Percentiles rank a stretch among this genome's conserved stretches.
These are phyloP conservation scores for Noctuana brunneofusca DNA, from an alignment of 2,888 invertebrate genomes.

Conservation along the genomic window DNA sequence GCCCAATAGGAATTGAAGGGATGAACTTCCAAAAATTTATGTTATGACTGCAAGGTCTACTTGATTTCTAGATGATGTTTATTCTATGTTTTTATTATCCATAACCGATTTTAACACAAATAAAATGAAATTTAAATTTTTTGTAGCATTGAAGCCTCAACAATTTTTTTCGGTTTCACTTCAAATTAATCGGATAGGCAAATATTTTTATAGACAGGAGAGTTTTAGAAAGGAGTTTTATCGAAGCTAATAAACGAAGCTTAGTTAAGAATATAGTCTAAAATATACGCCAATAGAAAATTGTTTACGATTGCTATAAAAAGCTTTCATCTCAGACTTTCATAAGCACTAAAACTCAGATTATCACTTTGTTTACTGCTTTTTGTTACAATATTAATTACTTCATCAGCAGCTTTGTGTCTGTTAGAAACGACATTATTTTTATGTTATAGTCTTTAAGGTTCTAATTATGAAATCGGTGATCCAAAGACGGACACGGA, in stretches of 20 bases:
- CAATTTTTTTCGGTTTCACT: not conserved
- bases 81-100: no score
- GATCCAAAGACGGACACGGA: no score
- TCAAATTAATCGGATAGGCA: not conserved
- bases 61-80: no score
- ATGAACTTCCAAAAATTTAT: no score
- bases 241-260: not conserved
- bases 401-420: not conserved
- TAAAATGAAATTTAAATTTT: conserved; percentile 3
- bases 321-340: not conserved
- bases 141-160: no score
- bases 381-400: not conserved
- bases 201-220: not conserved
- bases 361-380: conserved; percentile 1
- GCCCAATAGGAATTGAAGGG: no score
- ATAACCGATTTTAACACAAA: no score
- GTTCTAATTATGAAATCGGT: no score
- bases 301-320: not conserved
- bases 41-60: no score
- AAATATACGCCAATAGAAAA: not conserved
- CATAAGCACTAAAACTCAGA: not conserved
- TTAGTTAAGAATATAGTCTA: not conserved
- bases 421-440: not conserved
- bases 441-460: not conserved
- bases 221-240: not conserved